A percentile compares a stretch with the other conserved stretches of the same genome.
phyloP scores from a whole-genome alignment of 2,797 vertebrate species.

The Coracias cyanogaster region DNA sequence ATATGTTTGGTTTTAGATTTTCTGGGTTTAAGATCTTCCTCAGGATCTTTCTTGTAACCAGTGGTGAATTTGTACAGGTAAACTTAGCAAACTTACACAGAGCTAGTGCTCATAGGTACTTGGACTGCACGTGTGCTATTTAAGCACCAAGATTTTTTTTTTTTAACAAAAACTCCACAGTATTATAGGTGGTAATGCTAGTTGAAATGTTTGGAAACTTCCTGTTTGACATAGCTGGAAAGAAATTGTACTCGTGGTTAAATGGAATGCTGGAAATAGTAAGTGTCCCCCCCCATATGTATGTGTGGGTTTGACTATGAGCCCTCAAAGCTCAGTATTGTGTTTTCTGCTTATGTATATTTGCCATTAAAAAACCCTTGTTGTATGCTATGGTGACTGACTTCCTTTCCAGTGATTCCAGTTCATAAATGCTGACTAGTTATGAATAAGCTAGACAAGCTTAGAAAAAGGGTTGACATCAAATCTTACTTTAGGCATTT shows the following conservation, averaged over 20 bases:
- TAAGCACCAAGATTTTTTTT: neutral
- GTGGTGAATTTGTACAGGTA: neutral
- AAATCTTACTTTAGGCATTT: neutral
- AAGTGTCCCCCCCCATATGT: neutral
- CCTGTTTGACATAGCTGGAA: neutral
- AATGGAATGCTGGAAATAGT: neutral
- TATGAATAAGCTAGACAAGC: neutral
- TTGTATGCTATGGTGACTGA: neutral
- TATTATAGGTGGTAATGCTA: neutral
- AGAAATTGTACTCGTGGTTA: neutral
- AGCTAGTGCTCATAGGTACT: neutral
- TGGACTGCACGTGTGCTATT: neutral
- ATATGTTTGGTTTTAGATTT: neutral
- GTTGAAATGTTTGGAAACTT: conserved; percentile 16
- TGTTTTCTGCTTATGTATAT: neutral
- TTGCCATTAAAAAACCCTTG: neutral
- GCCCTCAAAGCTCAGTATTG: neutral
- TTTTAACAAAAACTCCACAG: neutral
- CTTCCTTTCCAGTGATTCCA: neutral
- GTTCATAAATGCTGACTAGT: neutral
- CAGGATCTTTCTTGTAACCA: neutral
- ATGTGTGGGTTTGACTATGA: neutral
- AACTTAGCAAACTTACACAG: neutral
- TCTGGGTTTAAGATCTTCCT: neutral
- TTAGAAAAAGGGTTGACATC: neutral